Base-by-base conservation (phyloP, 2,113 vertebrate genomes). In the Rhabdomys dilectus region DNA sequence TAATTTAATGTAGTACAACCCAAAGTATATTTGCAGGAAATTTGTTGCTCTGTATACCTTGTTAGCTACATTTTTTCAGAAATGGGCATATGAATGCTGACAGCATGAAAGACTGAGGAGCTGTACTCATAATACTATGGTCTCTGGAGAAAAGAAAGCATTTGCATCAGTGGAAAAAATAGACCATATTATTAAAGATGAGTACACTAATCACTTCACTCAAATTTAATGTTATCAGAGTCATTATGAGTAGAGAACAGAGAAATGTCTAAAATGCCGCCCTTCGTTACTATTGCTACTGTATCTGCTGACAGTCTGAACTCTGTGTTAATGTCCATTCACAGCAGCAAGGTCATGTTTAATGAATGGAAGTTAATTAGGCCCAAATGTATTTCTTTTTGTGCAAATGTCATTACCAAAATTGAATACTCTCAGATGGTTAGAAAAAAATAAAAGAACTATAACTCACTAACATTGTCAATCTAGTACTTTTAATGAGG, bases 361-460 rank as follows among this genome's bases (percentile, higher is more conserved):
- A 96, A 97, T 95, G 96, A 96, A 96, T 13, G 62, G 31, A 91
- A 96, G 70, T 93, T 96, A 96, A 97, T 96, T 94, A 94, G 85
- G 5, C 80, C 80, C 84, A 93, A 96, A 94, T 95, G 86, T 77
- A 75, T 95, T 85, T 95, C 75, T 96, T 95, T 89, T 93, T 39
- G n/a, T 96, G 39, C 5, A 89, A 95, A 86, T 92, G 58, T 29
- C 66, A 21, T 48, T 93, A 91, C 81, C 64, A 94, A 34, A 88
- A 94, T 66, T 89, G 84, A 95, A 89, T 88, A 91, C 29, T 78
- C 36, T 93, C 75, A 89, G 75, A 82, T 16, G 82, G 13, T 39
- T 62, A 36, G 87, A 48, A 93, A 92, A 85, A 92, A 85, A 45
- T 88, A 56, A 88, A 64, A 87, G 53, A 90, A 88, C 36, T 39